Percentiles rank a stretch among this genome's conserved stretches.
Conservation (phyloP, 2,797 vertebrate species). For the Pristis pectinata region DNA sequence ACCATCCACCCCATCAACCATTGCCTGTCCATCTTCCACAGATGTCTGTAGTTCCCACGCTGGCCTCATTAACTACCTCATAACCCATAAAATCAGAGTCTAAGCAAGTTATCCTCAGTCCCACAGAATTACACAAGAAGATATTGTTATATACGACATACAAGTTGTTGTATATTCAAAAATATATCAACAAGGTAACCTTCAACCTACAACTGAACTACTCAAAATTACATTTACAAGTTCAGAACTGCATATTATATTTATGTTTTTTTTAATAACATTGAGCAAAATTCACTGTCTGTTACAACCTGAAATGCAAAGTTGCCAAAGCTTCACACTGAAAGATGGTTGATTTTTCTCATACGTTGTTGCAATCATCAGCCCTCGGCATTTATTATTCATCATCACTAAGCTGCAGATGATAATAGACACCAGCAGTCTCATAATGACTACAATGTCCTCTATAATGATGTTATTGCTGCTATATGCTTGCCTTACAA, state of each 20-base stretch:
- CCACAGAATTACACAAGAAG: no score
- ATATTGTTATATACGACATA: no score
- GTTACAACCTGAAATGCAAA: background rate
- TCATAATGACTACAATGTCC: constrained; percentile 49
- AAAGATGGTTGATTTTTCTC: background rate
- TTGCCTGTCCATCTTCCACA: no score
- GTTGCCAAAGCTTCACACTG: background rate
- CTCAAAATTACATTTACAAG: background rate
- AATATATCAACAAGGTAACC: background rate
- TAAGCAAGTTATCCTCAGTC: no score
- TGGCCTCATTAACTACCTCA: no score
- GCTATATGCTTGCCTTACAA: constrained; percentile 48
- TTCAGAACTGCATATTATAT: background rate
- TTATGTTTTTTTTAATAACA: background rate
- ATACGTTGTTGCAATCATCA: constrained; percentile 17
- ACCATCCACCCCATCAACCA: no score
- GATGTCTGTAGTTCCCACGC: no score
- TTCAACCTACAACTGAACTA: background rate
- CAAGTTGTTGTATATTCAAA: background rate
- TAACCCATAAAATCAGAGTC: no score
- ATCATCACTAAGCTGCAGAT: constrained; percentile 47
- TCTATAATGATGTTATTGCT: constrained; percentile 47
- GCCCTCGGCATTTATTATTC: constrained; percentile 48
- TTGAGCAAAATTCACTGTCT: background rate
- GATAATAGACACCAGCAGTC: constrained; percentile 52